phyloP scores from a whole-genome alignment of 2,888 invertebrate genomes.

The Cataglyphis altisquamis region DNA sequence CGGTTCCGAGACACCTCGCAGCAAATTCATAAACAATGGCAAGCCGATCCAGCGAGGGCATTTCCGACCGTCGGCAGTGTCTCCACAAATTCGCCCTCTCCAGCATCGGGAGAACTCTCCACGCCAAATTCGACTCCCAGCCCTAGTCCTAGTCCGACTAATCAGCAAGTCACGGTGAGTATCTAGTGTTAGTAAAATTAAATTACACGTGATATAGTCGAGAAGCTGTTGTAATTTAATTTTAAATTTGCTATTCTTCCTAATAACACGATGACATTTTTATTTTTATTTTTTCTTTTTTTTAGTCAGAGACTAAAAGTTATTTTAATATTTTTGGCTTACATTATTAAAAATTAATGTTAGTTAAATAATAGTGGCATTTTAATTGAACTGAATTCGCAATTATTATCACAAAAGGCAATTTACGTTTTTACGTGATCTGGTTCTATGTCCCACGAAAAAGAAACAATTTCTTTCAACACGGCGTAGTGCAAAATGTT shows the following conservation, averaged over 20 bases:
- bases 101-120: slow-evolving; percentile 76
- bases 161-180: slow-evolving; percentile 83
- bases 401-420: slow-evolving; percentile 25
- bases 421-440: slow-evolving; percentile 21
- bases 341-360: background rate
- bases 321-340: background rate
- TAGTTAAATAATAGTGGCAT: background rate
- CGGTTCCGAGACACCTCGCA: slow-evolving; percentile 92
- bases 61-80: slow-evolving; percentile 83
- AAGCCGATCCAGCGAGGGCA: slow-evolving; percentile 86
- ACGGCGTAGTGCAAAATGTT: slow-evolving; percentile 36
- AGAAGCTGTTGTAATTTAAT: background rate
- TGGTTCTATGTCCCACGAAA: background rate
- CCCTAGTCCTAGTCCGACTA: slow-evolving; percentile 84
- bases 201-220: background rate
- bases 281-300: background rate
- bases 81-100: slow-evolving; percentile 74
- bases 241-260: background rate
- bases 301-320: background rate
- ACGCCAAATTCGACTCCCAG: slow-evolving; percentile 83
- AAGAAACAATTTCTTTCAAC: slow-evolving; percentile 43
- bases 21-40: slow-evolving; percentile 91
- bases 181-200: slow-evolving; percentile 18
- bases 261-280: background rate
- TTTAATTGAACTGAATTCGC: background rate